Percentiles rank a stretch among this genome's conserved stretches.
These are phyloP conservation scores for Vicugna pacos DNA, from an alignment of 2,113 vertebrate species.

Conservation along the genomic window DNA sequence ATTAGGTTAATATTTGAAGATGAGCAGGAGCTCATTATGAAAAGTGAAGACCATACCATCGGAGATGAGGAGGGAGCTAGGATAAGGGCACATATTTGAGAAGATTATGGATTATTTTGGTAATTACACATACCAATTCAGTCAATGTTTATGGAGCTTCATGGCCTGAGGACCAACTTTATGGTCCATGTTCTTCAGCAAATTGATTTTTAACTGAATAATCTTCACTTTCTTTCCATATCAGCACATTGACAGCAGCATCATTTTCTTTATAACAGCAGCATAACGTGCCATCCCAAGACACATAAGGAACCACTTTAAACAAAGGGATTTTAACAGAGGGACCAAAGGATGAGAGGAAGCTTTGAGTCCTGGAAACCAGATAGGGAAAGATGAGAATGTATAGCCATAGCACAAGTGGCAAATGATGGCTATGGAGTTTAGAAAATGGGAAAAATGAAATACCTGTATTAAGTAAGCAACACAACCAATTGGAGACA, in stretches of 20 bases:
- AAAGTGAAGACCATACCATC: background rate
- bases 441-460: background rate
- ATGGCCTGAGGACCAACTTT: background rate
- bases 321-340: background rate
- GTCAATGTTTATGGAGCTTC: background rate
- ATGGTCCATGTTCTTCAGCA: background rate
- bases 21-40: background rate
- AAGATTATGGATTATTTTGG: background rate
- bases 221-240: background rate
- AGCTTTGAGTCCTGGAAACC: background rate
- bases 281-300: background rate
- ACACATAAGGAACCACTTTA: background rate
- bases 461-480: background rate
- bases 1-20: background rate
- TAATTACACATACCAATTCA: background rate
- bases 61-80: background rate
- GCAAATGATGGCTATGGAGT: background rate
- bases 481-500: background rate
- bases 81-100: background rate
- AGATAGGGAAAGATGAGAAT: background rate
- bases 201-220: background rate
- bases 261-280: background rate
- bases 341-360: background rate
- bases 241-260: background rate
- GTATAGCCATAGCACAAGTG: background rate